Base-by-base conservation (phyloP, 2,888 invertebrate genomes). In the Lomographa bimaculata region DNA sequence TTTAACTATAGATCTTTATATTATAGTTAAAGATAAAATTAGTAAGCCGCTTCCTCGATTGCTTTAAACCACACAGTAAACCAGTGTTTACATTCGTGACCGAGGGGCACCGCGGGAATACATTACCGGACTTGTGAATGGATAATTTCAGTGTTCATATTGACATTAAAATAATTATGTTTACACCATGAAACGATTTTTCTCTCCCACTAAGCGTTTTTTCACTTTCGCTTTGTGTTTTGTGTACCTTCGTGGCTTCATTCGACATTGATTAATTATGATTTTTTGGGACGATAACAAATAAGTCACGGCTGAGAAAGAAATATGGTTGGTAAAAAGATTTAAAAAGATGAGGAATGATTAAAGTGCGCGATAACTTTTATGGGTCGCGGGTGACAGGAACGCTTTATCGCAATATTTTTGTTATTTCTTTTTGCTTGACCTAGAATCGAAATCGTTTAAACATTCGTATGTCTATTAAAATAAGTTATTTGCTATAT, bases 141-240 rank as follows among this genome's bases (percentile, higher is more conserved):
- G 78, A 79, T 72, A 72, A 68, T 71, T 72, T 71, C 80, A 79
- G 55, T 73, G 72, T 76, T 76, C 63, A 75, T 74, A 74, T 74
- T 78, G 71, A 76, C 70, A 73, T 77, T 68, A 67, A 67, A 78
- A 72, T 79, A 78, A 80, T 78, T 73, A 71, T 77, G 75, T 77
- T 76, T 75, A 70, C 73, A 49, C 9, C 44, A 29, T 46, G 29
- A 36, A 30, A 26, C 26, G 20, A 16, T 27, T 42, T 34, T 41
- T 41, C 18, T 23, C 7, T 25, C 12, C 26, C 26, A 10, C 16
- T 11, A 28, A 9, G 14, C 14, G 14, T 14, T 14, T 14, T n/a
- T 14, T 14, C 20, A 20, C 12, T 35, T 41, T 41, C 35, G 26
- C 35, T 30, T 30, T 30, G 35, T 41, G 26, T 41, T 30, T 30